Evolutionary conservation across 2,888 invertebrate species (phyloP).

Genomic region (Aleiodes leptofemur): DNA sequence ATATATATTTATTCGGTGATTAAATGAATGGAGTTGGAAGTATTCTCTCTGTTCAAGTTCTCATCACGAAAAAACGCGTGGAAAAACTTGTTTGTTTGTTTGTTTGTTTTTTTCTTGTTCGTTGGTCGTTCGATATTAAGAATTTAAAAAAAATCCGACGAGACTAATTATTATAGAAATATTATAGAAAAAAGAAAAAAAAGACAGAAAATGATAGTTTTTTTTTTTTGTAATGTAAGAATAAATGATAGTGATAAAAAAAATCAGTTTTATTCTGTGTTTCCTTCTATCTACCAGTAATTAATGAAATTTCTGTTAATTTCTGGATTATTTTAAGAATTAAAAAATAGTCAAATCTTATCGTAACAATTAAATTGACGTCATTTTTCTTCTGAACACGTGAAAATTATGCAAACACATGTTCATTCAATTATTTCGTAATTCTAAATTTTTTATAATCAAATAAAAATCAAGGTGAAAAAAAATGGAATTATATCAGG

Average conservation of each 20-base stretch:
- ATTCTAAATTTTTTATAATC: no score
- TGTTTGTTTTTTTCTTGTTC: constrained; percentile 14
- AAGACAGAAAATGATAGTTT: constrained; percentile 50
- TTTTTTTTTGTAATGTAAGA: constrained; percentile 65
- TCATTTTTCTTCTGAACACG: no score
- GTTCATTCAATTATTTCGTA: no score
- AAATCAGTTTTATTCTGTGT: constrained; percentile 19
- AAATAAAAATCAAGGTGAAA: no score
- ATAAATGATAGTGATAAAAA: constrained; percentile 71
- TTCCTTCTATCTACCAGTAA: no score
- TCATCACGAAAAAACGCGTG: constrained; percentile 27
- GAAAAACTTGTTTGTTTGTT: constrained; percentile 37
- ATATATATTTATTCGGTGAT: constrained; percentile 32
- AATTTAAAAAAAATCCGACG: constrained; percentile 19
- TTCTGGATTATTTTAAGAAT: no score
- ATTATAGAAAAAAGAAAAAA: not conserved
- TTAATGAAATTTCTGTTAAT: no score
- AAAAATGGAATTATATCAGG: no score
- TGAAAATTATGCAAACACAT: no score
- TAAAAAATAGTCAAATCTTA: no score
- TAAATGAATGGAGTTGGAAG: constrained; percentile 13
- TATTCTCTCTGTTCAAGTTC: not conserved
- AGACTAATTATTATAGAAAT: constrained; percentile 37
- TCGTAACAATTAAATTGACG: no score
- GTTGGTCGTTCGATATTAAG: constrained; percentile 17